Base-by-base conservation (phyloP, 2,888 invertebrate species). In the Adela reaumurella region DNA sequence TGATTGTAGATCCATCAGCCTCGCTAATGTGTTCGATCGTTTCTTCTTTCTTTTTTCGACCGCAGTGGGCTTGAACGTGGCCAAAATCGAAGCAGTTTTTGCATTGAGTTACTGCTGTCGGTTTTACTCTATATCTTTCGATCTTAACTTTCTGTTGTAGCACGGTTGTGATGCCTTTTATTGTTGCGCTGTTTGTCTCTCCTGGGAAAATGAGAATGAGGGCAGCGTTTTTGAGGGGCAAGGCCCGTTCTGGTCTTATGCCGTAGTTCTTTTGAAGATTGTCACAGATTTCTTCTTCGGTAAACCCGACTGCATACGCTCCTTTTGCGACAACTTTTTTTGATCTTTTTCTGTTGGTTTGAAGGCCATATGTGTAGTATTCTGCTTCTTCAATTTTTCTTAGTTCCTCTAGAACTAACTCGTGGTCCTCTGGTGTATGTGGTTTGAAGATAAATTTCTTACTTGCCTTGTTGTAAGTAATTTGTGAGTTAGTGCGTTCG, bases 151-250 rank as follows among this genome's bases (percentile, higher is more conserved):
- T 42, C 17, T 42, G 42, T 17, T 17, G 17, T 42, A 42, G 17
- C n/a, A 42, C 17, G n/a, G 42, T 42, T 42, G 16, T n/a, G n/a
- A 42, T 42, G n/a, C 42, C 42, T 42, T 42, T 42, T 42, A 42
- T 42, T 42, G 6, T n/a, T 42, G 16, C 17, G n/a, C 16, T 17
- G 42, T 42, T 17, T 16, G 42, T 42, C 17, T 42, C 42, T 42
- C 16, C 16, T 42, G 42, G 11, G 14, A 42, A 42, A 17, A 42
- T 42, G 4, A 42, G 42, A n/a, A 42, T 16, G 11, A 42, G 42
- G n/a, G 42, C n/a, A n/a, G 42, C n/a, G 11, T 42, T 42, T 42
- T 42, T 42, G 16, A 42, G n/a, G 11, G n/a, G n/a, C 16, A 42
- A 14, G n/a, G 42, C 42, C n/a, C 42, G 42, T 17, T 42, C 42